These are phyloP conservation scores for Argynnis bischoffii DNA, from an alignment of 2,888 invertebrate genomes.

Conservation along the genomic window DNA sequence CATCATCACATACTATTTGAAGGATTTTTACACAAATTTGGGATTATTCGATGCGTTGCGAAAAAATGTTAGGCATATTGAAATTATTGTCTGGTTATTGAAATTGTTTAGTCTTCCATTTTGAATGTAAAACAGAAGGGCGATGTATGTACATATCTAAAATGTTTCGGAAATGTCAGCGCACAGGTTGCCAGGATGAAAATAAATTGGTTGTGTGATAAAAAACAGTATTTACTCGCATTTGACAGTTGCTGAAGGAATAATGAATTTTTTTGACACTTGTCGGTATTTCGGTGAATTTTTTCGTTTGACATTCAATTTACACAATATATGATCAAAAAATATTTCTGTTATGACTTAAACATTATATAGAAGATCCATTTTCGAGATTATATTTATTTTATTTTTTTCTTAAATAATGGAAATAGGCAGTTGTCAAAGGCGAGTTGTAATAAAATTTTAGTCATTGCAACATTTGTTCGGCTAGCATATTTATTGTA, in stretches of 20 bases:
- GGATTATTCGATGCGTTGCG: constrained; percentile 9
- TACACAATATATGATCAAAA: neutral
- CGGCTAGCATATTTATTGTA: constrained; percentile 53
- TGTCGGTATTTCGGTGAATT: neutral
- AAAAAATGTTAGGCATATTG: constrained; percentile 18
- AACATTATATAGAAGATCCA: neutral
- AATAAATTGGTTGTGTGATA: constrained; percentile 9
- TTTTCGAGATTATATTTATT: constrained; percentile 4
- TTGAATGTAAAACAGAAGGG: constrained; percentile 30
- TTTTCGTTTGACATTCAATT: neutral
- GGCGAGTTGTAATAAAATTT: constrained; percentile 53
- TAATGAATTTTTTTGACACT: neutral
- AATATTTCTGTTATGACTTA: neutral
- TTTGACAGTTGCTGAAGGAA: constrained; percentile 27
- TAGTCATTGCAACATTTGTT: constrained; percentile 63
- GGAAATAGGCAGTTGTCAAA: constrained; percentile 21
- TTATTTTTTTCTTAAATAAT: neutral
- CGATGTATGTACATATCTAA: constrained; percentile 38
- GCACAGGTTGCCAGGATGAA: constrained; percentile 20
- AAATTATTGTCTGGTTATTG: constrained; percentile 28
- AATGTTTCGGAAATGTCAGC: constrained; percentile 10
- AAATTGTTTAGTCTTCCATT: constrained; percentile 43
- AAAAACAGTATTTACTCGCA: constrained; percentile 17
- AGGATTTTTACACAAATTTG: constrained; percentile 19
- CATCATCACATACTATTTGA: neutral